These are phyloP conservation scores for Tringa solitaria DNA, from an alignment of 2,113 vertebrate species.

Conservation along the genomic window DNA sequence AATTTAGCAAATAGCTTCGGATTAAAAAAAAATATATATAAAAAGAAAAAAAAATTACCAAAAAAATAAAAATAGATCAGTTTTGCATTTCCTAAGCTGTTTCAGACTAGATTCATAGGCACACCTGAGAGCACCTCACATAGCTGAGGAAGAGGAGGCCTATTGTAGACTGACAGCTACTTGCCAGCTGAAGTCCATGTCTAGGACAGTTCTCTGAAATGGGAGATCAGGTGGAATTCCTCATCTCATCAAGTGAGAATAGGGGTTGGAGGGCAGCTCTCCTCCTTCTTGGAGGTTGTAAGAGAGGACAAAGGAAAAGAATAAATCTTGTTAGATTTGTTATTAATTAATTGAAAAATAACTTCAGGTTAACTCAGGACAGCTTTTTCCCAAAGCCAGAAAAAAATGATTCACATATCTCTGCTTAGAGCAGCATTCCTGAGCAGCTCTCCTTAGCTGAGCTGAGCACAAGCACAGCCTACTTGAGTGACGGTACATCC, in stretches of 20 bases:
- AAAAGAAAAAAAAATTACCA: not conserved
- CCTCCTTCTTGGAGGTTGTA: not conserved
- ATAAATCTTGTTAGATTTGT: not conserved
- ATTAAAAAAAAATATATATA: not conserved
- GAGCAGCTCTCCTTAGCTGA: not conserved
- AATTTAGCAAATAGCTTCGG: not conserved
- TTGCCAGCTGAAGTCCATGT: not conserved
- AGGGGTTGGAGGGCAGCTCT: not conserved
- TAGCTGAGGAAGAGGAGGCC: not conserved
- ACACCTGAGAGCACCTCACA: not conserved
- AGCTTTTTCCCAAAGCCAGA: not conserved
- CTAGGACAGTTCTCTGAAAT: not conserved
- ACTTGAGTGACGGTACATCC: fast-evolving
- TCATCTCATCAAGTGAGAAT: not conserved
- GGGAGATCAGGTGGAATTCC: not conserved
- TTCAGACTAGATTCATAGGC: not conserved
- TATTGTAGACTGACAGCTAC: not conserved
- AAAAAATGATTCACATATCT: not conserved
- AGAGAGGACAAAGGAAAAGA: not conserved
- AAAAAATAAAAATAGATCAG: not conserved
- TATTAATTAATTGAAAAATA: not conserved
- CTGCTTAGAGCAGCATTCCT: not conserved
- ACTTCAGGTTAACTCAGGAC: not conserved
- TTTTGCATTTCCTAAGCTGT: not conserved
- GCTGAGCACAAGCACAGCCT: not conserved